Evolutionary conservation across 2,113 vertebrate genomes (phyloP), one percentile per base, ranked within the genome.

Genomic region (Peromyscus maniculatus): DNA sequence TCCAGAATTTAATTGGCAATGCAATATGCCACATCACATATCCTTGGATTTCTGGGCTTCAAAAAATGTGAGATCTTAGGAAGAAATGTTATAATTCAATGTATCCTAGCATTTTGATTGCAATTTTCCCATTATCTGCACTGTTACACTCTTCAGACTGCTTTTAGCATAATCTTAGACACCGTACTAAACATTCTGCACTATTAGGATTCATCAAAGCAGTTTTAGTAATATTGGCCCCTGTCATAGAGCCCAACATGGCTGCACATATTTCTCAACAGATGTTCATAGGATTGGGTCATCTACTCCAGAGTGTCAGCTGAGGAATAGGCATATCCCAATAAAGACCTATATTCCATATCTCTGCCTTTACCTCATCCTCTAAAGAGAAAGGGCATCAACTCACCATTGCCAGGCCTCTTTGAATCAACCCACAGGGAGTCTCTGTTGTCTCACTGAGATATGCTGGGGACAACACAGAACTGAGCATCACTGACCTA

Each of bases 1-100:
- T 94, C n/a, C 46, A 96, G 72, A 91, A 89, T 66, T 92, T 55
- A 91, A 13, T 39, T 95, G 86, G 17, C 13, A 88, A 59, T 36
- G 15, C 31, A 59, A 92, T 92, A 4, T 89, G 36, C 15, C 52
- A 87, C 6, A 93, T 87, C 21, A 52, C 24, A 2, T 43, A 39
- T 1, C 0, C 39, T 33, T 84, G 28, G 5, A 82, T 94, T 91
- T 95, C 22, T 91, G 5, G 64, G 4, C 16, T 74, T 95, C 95
- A 88, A 96, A 89, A 91, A 92, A 78, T 87, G 11, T 84, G 22
- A 26, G 4, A 67, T 80, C 39, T n/a, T 77, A 84, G 52, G 90
- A 91, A 95, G 3, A 82, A 82, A 87, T 28, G 90, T 95, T 69
- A n/a, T 71, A 95, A 83, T 84, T 24, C 4, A 64, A 77, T 72